Evolutionary conservation across 2,113 vertebrate species (phyloP), one percentile per base, ranked within the genome.

Genomic region (Arothron firmamentum): DNA sequence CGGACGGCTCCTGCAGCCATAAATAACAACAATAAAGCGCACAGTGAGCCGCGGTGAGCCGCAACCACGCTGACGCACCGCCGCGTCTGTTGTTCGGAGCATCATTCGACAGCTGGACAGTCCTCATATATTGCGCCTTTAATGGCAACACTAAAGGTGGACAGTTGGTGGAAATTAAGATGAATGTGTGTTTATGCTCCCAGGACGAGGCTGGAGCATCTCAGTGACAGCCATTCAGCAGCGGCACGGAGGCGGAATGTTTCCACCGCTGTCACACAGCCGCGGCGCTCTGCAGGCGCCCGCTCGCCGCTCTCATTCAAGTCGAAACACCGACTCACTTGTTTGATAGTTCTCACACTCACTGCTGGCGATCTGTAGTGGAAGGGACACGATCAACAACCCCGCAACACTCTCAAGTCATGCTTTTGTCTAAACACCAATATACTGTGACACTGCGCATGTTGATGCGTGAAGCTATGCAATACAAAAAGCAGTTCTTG

Each of bases 81-180:
- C 15, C 3, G 13, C 16, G 2, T 17, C 13, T 45, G 43, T 16
- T 45, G 43, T 45, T 17, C 5, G 43, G 43, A 45, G 43, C 16
- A 12, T 17, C 16, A 14, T 45, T 49, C 20, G n/a, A 21, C 19
- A 21, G 49, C 7, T 50, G 18, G 19, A 8, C 49, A 21, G 19
- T 50, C 20, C 19, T 20, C 6, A 50, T 18, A 13, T 21, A 19
- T 12, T 13, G n/a, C 18, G 12, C 19, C 20, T 21, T 68, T 62
- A 62, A 63, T 19, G 63, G 65, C 59, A 56, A 31, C 53, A 42
- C 3, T 0, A 56, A 41, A 52, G 45, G 42, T 41, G 59, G 51
- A 20, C 65, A 57, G 55, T 47, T 47, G 21, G 16, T 28, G 50
- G 52, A 69, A 61, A 77, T 69, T 55, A 78, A 68, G 59, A 64